Evolutionary conservation across 2,113 vertebrate genomes (phyloP), one percentile per base, ranked within the genome.

Genomic region (Oreochromis tanganicae): DNA sequence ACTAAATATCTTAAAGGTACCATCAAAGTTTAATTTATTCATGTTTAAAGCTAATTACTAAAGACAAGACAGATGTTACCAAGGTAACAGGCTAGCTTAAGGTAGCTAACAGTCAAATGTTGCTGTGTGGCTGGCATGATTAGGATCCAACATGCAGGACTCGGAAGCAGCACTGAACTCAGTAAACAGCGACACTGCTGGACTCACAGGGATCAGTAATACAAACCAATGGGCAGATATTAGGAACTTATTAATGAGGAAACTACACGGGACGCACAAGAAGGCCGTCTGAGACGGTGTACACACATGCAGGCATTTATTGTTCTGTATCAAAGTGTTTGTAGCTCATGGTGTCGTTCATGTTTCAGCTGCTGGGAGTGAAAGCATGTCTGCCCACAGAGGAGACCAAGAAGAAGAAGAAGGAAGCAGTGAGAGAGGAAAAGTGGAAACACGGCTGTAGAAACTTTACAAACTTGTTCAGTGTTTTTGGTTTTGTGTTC

Each of bases 311-410:
- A 12, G 38, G 10, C 2, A 3, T 43, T 43, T 43, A 43, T 43
- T 43, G 41, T 43, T 43, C 41, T 43, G 5, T 43, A 1, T 43
- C 41, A 14, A 46, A 13, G 5, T 43, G 12, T 14, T 46, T 54
- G 50, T n/a, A 54, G 1, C 50, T 54, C 50, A 0, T 54, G 52
- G n/a, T 2, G 1, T 46, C 3, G 6, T 54, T 54, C 52, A 54
- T 54, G 19, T 54, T 54, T 21, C 52, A 54, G 52, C 52, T 54
- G 52, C 52, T 54, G 52, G 52, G 21, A 21, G 19, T 54, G 52
- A 54, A 48, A 54, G 52, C 0, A 54, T 54, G 9, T 54, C 52
- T 54, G 52, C 0, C 0, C 52, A 21, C 9, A 54, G 52, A 54
- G 52, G 19, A n/a, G 52, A 54, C 9, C 52, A 54, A 54, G 52